Evolutionary conservation across 2,113 vertebrate species (phyloP).

Genomic region (Micronisus gabar): DNA sequence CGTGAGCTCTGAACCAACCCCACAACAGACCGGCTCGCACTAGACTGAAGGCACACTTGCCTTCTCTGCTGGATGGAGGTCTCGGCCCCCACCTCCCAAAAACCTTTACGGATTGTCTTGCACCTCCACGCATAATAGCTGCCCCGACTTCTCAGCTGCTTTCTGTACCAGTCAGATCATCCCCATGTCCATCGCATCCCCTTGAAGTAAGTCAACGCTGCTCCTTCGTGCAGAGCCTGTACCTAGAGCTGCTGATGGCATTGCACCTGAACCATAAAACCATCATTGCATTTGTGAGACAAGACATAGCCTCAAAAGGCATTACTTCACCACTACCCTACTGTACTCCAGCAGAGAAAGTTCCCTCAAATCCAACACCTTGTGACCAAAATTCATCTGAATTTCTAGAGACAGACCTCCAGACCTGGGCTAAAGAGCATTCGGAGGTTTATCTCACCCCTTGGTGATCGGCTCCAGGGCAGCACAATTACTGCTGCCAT

Average conservation of each 20-base stretch:
- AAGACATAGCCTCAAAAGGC: neutral
- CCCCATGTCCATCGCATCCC: rapidly evolving
- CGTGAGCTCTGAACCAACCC: neutral
- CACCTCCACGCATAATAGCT: too few species aligned
- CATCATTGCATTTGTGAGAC: rapidly evolving
- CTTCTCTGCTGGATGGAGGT: neutral
- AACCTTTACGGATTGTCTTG: neutral
- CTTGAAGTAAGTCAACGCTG: neutral
- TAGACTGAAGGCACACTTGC: neutral
- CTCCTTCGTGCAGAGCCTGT: neutral
- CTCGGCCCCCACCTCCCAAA: neutral
- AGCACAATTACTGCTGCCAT: rapidly evolving
- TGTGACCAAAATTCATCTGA: neutral
- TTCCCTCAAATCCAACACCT: neutral
- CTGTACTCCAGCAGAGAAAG: neutral
- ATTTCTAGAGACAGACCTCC: neutral
- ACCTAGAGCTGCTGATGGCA: neutral
- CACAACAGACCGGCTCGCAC: neutral
- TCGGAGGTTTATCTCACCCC: neutral
- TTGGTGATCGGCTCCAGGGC: neutral
- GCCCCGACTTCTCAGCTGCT: neutral
- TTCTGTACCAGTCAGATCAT: neutral
- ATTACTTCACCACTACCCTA: neutral
- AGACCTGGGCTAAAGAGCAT: neutral
- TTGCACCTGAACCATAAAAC: neutral